phyloP scores from a whole-genome alignment of 2,113 vertebrate species.

The Azemiops feae region DNA sequence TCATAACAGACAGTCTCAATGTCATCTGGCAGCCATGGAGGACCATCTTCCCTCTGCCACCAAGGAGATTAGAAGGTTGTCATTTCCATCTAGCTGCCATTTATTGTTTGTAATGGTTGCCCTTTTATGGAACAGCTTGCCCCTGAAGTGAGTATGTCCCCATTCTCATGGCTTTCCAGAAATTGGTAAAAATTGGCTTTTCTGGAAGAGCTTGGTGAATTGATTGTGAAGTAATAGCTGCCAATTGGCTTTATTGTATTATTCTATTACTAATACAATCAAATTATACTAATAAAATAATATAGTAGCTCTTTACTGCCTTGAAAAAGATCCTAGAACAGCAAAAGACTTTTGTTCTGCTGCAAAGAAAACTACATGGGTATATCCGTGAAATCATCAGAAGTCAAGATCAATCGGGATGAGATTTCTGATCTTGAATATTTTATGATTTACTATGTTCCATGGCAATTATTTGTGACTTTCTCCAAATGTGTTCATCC shows the following conservation, averaged over 20 bases:
- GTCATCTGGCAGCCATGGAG: background rate
- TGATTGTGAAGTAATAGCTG: background rate
- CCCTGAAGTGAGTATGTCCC: background rate
- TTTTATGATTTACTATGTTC: background rate
- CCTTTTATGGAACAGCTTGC: background rate
- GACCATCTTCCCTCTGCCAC: background rate
- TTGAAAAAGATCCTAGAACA: background rate
- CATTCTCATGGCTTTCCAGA: background rate
- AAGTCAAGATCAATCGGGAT: background rate
- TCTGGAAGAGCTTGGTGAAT: background rate
- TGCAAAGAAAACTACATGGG: background rate
- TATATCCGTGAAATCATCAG: background rate
- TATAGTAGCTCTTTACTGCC: background rate
- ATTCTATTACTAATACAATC: background rate
- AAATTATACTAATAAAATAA: background rate
- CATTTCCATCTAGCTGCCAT: background rate
- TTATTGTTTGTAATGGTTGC: background rate
- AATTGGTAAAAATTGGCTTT: background rate
- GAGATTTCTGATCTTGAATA: background rate
- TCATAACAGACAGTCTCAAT: background rate
- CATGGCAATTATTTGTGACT: background rate
- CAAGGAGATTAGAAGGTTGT: background rate
- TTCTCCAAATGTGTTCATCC: background rate
- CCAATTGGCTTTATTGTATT: background rate
- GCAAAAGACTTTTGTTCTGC: background rate